Conservation (phyloP, 64 coral and sea anemone species). For the Actinia equina region DNA sequence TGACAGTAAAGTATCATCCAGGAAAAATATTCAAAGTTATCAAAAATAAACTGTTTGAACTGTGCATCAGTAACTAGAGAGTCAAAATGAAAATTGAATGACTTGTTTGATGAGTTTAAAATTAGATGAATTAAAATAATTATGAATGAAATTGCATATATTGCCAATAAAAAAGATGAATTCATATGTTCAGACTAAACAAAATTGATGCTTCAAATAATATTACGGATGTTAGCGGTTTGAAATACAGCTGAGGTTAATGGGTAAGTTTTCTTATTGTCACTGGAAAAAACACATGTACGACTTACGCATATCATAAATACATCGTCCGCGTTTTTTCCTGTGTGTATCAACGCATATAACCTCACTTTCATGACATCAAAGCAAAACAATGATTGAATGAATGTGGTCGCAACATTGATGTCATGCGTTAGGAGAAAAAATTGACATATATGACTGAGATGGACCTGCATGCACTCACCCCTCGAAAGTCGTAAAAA, state of each 20-base stretch:
- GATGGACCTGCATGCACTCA: too few relatives aligned
- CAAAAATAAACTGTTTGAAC: slow-evolving; percentile 7
- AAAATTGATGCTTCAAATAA: not conserved
- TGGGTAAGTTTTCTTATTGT: slow-evolving; percentile 1
- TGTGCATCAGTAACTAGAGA: slow-evolving; percentile 1
- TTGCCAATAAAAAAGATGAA: not conserved
- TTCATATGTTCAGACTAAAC: too few relatives aligned
- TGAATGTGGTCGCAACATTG: not conserved
- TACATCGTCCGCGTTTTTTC: not conserved
- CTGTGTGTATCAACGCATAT: not conserved
- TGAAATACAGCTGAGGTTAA: not conserved
- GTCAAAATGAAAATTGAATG: not conserved
- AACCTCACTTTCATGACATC: not conserved
- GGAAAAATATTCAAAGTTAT: not conserved
- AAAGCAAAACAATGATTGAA: not conserved
- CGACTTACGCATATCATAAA: not conserved
- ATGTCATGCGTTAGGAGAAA: too few relatives aligned
- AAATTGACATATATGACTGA: too few relatives aligned
- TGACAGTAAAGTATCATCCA: not conserved
- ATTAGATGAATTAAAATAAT: not conserved
- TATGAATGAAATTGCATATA: not conserved
- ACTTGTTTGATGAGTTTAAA: not conserved
- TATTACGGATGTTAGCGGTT: not conserved
- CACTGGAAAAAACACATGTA: not conserved
- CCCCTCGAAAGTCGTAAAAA: too few relatives aligned